A percentile compares a stretch with the other conserved stretches of the same genome.
Conservation (phyloP, 2,113 vertebrate genomes). For the Calidris pygmaea region DNA sequence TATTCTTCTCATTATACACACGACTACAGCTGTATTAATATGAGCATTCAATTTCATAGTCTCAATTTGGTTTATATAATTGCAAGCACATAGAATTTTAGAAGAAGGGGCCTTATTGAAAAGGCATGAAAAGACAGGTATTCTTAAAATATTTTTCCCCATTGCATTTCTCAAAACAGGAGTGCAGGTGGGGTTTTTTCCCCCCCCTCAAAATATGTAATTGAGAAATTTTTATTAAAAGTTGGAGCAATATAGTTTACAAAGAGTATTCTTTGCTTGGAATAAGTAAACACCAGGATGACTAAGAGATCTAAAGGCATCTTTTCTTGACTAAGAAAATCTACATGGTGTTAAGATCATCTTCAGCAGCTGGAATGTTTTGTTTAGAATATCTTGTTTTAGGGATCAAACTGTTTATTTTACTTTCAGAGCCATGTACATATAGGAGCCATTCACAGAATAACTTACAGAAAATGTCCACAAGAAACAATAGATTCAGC, state of each 20-base stretch:
- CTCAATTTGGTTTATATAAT: neutral
- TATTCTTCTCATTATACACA: neutral
- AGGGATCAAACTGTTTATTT: neutral
- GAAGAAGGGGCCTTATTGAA: neutral
- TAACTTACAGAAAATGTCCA: neutral
- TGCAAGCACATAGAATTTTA: neutral
- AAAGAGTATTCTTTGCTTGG: neutral
- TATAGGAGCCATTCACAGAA: neutral
- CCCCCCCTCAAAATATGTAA: accelerated
- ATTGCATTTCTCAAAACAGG: neutral
- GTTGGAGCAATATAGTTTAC: neutral
- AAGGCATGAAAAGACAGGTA: neutral
- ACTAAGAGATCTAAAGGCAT: neutral
- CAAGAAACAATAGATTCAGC: neutral
- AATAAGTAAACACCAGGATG: neutral
- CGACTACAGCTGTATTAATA: neutral
- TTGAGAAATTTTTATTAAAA: neutral
- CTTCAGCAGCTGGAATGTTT: neutral
- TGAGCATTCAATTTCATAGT: neutral
- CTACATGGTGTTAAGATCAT: neutral
- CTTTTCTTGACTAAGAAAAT: neutral
- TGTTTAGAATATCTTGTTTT: neutral
- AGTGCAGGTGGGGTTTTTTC: neutral
- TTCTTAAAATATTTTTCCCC: neutral
- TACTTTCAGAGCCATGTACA: neutral